Conservation (phyloP, 1,140 invertebrate genomes). For the Papilio polyxenes region DNA sequence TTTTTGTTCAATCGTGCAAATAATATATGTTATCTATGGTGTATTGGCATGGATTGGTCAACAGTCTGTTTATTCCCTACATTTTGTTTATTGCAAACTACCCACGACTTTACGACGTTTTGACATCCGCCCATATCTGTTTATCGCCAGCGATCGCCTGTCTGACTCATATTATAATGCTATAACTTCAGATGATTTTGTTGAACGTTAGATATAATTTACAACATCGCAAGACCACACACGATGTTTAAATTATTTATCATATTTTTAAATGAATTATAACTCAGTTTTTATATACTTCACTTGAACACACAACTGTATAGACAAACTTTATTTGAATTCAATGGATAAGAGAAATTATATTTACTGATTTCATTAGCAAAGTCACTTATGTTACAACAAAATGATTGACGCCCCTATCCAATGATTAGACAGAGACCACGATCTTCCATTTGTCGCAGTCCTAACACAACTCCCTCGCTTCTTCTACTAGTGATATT, state of each 20-base stretch:
- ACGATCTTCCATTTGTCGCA: too few species aligned
- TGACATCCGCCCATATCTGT: conserved; percentile 33
- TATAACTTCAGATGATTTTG: conserved; percentile 26
- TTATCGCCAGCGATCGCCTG: conserved; percentile 24
- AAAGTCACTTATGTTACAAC: too few species aligned
- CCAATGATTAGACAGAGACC: too few species aligned
- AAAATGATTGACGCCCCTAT: too few species aligned
- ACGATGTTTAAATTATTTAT: conserved; percentile 13
- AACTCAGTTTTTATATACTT: neutral
- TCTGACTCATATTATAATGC: conserved; percentile 15
- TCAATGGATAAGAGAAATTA: too few species aligned
- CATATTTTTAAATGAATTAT: neutral
- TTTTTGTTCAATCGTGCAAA: neutral
- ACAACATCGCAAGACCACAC: neutral
- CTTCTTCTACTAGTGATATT: too few species aligned
- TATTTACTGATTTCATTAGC: too few species aligned
- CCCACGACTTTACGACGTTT: conserved; percentile 25
- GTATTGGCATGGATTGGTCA: conserved; percentile 10
- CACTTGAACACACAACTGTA: neutral
- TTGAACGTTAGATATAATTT: conserved; percentile 10
- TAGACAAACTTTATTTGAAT: neutral
- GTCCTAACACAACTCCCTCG: too few species aligned
- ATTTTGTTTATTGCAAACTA: conserved; percentile 21
- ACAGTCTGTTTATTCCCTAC: neutral
- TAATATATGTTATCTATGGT: neutral